Evolutionary conservation across 1,140 invertebrate species (phyloP).

Genomic region (Trichonephila inaurata): DNA sequence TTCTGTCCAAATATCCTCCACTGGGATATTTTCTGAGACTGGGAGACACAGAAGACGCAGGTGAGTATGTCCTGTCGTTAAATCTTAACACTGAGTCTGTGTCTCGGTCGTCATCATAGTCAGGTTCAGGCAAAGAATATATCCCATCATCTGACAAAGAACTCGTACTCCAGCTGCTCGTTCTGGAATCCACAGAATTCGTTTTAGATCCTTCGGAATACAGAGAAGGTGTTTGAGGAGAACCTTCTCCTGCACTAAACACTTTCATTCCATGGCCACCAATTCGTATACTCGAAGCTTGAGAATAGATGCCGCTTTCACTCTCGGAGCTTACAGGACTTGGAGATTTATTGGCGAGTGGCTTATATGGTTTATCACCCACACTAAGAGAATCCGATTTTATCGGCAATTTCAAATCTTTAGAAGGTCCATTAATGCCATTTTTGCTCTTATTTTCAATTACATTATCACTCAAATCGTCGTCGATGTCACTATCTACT

Average conservation of each 20-base stretch:
- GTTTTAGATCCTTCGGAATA: conserved; percentile 72
- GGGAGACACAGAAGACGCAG: conserved; percentile 14
- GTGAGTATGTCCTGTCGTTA: conserved; percentile 45
- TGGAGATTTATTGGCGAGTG: conserved; percentile 16
- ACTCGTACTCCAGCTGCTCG: conserved; percentile 59
- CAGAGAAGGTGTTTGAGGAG: conserved; percentile 55
- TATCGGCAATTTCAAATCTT: neutral
- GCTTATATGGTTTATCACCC: neutral
- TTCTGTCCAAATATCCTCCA: conserved; percentile 25
- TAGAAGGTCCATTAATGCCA: neutral
- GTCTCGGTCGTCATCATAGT: conserved; percentile 74
- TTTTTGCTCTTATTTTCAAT: conserved; percentile 28
- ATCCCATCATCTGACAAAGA: conserved; percentile 62
- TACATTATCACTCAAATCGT: conserved; percentile 75
- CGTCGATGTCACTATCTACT: conserved; percentile 68
- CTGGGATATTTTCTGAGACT: conserved; percentile 47
- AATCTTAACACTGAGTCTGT: conserved; percentile 50
- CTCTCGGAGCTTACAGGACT: conserved; percentile 69
- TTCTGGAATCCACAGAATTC: conserved; percentile 63
- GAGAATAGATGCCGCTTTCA: conserved; percentile 74
- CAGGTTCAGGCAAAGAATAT: conserved; percentile 75
- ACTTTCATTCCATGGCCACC: conserved; percentile 72
- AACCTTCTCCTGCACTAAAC: neutral
- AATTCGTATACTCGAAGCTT: conserved; percentile 55
- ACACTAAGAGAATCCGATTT: neutral